These are phyloP conservation scores for Periophthalmodon schlosseri DNA, from an alignment of 2,113 vertebrate species.

Conservation along the genomic window DNA sequence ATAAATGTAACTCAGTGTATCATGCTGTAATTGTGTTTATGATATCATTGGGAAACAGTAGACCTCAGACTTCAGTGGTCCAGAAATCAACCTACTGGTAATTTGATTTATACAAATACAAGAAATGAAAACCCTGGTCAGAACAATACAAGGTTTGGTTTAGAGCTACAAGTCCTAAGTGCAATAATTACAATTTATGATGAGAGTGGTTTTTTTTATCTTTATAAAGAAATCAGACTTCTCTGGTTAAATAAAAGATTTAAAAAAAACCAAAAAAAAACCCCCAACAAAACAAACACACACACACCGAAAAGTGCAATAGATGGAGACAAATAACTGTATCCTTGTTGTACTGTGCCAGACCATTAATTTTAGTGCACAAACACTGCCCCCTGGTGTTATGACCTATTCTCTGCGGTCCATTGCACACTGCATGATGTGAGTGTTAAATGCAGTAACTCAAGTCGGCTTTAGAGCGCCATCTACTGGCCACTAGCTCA, in stretches of 20 bases:
- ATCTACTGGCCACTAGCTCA: constrained; percentile 22
- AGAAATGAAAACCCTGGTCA: too few relatives aligned
- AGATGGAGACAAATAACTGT: not conserved
- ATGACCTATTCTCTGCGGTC: not conserved
- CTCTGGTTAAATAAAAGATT: too few relatives aligned
- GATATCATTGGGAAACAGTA: not conserved
- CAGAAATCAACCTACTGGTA: too few relatives aligned
- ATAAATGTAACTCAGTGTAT: not conserved
- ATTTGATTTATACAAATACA: too few relatives aligned
- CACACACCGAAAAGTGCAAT: not conserved
- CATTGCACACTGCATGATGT: not conserved
- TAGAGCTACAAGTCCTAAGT: too few relatives aligned
- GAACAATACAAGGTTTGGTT: too few relatives aligned
- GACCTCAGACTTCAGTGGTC: too few relatives aligned
- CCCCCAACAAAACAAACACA: too few relatives aligned
- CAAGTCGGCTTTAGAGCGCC: constrained; percentile 19
- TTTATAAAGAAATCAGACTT: too few relatives aligned
- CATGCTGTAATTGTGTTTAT: not conserved
- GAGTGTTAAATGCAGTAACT: not conserved
- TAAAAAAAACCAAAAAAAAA: too few relatives aligned
- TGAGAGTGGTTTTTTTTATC: too few relatives aligned
- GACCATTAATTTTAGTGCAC: not conserved
- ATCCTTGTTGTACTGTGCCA: not conserved
- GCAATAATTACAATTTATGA: too few relatives aligned
- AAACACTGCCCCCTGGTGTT: constrained; percentile 23